Conservation (phyloP, 2,797 vertebrate genomes). For the Chaenodraco wilsoni region DNA sequence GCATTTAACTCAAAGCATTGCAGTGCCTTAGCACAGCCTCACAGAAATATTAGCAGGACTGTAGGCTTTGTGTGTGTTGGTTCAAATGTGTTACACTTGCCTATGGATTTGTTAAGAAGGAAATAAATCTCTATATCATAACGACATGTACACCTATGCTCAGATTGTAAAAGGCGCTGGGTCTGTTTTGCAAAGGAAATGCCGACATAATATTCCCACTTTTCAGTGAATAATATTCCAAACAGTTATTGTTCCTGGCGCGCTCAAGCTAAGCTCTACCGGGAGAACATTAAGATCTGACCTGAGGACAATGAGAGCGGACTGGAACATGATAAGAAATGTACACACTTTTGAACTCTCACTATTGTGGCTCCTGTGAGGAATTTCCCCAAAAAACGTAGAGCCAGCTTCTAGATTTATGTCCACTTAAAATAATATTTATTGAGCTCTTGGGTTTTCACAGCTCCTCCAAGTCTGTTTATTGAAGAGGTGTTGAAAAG, state of each 20-base stretch:
- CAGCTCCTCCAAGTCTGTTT: constrained; percentile 71
- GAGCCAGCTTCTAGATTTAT: constrained; percentile 71
- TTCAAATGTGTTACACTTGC: constrained; percentile 10
- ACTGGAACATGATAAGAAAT: constrained; percentile 69
- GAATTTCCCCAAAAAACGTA: constrained; percentile 74
- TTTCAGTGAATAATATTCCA: constrained; percentile 44
- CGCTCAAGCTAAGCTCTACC: constrained; percentile 37
- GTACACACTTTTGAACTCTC: constrained; percentile 32
- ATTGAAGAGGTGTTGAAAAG: constrained; percentile 79
- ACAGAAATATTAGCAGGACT: neutral
- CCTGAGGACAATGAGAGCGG: constrained; percentile 58
- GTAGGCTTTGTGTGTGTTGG: constrained; percentile 18
- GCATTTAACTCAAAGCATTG: neutral
- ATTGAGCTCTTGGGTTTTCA: constrained; percentile 76
- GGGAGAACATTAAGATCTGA: constrained; percentile 46
- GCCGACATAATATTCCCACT: constrained; percentile 21
- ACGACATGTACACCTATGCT: constrained; percentile 23
- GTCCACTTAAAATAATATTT: constrained; percentile 82
- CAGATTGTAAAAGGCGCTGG: neutral
- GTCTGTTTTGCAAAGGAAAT: constrained; percentile 60
- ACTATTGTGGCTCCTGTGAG: constrained; percentile 63
- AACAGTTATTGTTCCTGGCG: constrained; percentile 48
- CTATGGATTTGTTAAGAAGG: constrained; percentile 23
- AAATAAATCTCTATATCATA: constrained; percentile 44
- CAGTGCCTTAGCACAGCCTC: neutral